Base-by-base conservation (phyloP, 2,113 vertebrate species). In the Coracopsis vasa region DNA sequence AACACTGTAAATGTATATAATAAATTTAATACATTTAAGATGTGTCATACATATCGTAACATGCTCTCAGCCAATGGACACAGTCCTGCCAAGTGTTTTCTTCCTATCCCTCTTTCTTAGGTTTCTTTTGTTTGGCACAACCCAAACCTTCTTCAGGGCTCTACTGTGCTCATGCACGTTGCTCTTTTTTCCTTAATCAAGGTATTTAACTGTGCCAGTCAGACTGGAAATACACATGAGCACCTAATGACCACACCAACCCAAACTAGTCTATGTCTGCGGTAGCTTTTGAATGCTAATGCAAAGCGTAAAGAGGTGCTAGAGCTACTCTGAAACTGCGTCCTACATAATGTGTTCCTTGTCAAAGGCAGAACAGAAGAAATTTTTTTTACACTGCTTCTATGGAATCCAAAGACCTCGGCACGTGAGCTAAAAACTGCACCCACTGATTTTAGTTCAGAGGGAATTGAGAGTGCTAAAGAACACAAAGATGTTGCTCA, bases 1-100 rank as follows among this genome's bases (percentile, higher is more conserved):
- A 54, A 84, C 39, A 67, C 77, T 67, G 66, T 45, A 86, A 81
- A 81, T 64, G 69, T 79, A 78, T 33, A 53, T 56, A 86, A 88
- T 65, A 67, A 66, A 73, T 41, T 62, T 72, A 80, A 47, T 44
- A 48, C 20, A 15, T 50, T 64, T 16, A 62, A 86, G 65, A 47
- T 37, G 31, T 65, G 50, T 73, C 39, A 29, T 2, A 35, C 31
- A 2, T 7, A n/a, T 9, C 4, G 3, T 23, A 83, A 88, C 56
- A 54, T 37, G 58, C 58, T 47, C 56, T 35, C 25, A 27, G 81
- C 31, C 71, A 88, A 66, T 28, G 35, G 71, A 80, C 20, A 20
- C 6, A 37, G 70, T 56, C 56, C 28, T 27, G 56, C 18, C 5
- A 45, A 67, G 35, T 2, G 45, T 47, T 65, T 75, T 14, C 42